A percentile compares a stretch with the other conserved stretches of the same genome.
These are phyloP conservation scores for Anarsia innoxiella DNA, from an alignment of 2,888 invertebrate genomes.

Conservation along the genomic window DNA sequence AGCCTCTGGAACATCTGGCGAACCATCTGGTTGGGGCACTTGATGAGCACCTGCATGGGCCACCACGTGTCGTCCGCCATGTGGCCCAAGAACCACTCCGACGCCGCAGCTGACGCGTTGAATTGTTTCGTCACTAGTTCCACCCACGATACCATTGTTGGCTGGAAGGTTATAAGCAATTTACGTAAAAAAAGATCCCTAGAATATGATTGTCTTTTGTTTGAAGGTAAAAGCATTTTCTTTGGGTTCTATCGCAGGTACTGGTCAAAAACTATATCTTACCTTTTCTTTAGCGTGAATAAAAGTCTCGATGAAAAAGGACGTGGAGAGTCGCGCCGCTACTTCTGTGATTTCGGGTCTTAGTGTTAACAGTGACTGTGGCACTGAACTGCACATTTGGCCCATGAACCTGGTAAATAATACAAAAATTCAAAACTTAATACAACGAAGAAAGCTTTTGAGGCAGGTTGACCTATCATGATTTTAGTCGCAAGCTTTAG, in stretches of 20 bases:
- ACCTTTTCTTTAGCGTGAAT: conserved; percentile 98
- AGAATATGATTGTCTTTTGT: too few species aligned
- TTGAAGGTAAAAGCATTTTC: too few species aligned
- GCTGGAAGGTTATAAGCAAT: conserved; percentile 73
- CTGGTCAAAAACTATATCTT: too few species aligned
- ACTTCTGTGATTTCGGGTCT: conserved; percentile 88
- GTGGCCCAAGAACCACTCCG: conserved; percentile 93
- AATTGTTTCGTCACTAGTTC: conserved; percentile 96
- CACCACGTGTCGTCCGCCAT: conserved; percentile 97
- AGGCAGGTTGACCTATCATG: too few species aligned
- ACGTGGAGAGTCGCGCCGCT: conserved; percentile 91
- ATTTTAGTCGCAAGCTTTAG: too few species aligned
- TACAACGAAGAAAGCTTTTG: too few species aligned
- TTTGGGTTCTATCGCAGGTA: neutral
- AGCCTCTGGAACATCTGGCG: conserved; percentile 97
- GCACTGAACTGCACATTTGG: conserved; percentile 95
- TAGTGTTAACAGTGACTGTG: conserved; percentile 87
- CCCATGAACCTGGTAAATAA: conserved; percentile 87
- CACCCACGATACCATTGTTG: conserved; percentile 98
- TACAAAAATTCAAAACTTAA: too few species aligned
- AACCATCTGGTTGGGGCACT: conserved; percentile 97
- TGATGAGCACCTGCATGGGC: conserved; percentile 90
- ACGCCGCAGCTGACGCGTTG: conserved; percentile 91
- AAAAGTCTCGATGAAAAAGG: conserved; percentile 96
- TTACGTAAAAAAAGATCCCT: too few species aligned